Evolutionary conservation across 2,888 invertebrate genomes (phyloP), one percentile per base, ranked within the genome.

Genomic region (Magallana nippona): DNA sequence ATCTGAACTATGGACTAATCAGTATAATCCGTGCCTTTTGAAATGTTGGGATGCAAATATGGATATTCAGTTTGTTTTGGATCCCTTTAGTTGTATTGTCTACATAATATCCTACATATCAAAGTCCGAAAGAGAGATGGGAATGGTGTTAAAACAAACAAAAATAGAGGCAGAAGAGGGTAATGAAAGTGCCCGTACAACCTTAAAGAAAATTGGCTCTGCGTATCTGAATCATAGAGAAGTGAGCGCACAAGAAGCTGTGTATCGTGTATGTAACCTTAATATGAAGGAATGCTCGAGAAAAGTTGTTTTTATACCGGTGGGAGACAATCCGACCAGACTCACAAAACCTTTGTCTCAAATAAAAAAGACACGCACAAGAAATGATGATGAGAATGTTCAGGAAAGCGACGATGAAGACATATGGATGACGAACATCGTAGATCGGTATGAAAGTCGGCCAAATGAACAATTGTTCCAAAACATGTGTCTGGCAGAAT

Each of bases 201-300:
- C 44, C 27, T 27, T 27, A 27, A 86, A 71, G 63, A 82, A 77
- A 78, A n/a, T 86, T 32, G 86, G 85, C 27, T 32, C 55, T 58
- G 80, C 81, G 11, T 86, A 85, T 57, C 78, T 87, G 2, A 79
- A 83, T 44, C 81, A 85, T 27, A 60, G 86, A 55, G 87, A 87
- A 78, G 84, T 87, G 13, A 81, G 83, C 78, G 83, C 83, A 17
- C 85, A 84, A 78, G 86, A 87, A 80, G 83, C 84, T 71, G 83
- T 84, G 11, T 84, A 83, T 78, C 32, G 87, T 81, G 82, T 83
- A 27, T 85, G 82, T 57, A 56, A 55, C 13, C 27, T 86, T n/a
- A 27, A 32, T 11, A 55, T 83, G 83, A 84, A 84, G 19, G 79
- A 84, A 80, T 82, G 71, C 15, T 79, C 79, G 22, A 57, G 86